Percentiles rank a stretch among this genome's conserved stretches.
These are phyloP conservation scores for Crotalus helleri DNA, from an alignment of 2,113 vertebrate genomes.

Conservation along the genomic window DNA sequence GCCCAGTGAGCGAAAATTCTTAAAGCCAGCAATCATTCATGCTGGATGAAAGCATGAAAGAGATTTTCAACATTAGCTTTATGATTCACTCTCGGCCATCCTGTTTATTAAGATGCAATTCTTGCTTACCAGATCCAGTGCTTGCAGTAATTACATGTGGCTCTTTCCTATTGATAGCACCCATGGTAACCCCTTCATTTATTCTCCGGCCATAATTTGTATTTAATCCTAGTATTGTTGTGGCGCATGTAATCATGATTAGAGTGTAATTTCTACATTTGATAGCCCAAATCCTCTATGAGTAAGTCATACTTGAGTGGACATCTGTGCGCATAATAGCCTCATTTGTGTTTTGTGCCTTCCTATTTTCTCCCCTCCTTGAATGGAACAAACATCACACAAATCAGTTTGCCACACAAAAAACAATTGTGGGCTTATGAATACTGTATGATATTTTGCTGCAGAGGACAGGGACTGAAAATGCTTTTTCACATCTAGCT, in stretches of 20 bases:
- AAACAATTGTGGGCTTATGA: not conserved
- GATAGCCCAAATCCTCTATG: not conserved
- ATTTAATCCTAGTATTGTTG: not conserved
- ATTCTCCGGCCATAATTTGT: not conserved
- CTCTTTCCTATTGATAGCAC: not conserved
- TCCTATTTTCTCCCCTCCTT: not conserved
- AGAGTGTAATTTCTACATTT: not conserved
- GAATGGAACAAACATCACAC: not conserved
- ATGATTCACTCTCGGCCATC: not conserved
- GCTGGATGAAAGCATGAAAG: conserved; percentile 9
- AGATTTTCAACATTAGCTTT: not conserved
- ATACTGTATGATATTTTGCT: not conserved
- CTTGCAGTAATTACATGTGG: conserved; percentile 1
- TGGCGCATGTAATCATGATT: not conserved
- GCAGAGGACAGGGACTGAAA: not conserved
- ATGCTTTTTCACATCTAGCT: not conserved
- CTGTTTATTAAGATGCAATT: conserved; percentile 17
- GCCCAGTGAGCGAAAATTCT: conserved; percentile 32
- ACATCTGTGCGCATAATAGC: not conserved
- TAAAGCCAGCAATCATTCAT: conserved; percentile 35
- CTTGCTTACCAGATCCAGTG: conserved; percentile 16
- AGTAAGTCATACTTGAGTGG: not conserved
- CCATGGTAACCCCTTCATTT: not conserved
- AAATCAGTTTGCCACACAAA: no score
- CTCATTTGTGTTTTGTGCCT: not conserved